Percentiles rank a stretch among this genome's conserved stretches.
These are phyloP conservation scores for Mycteria americana DNA, from an alignment of 2,797 vertebrate species.

Conservation along the genomic window DNA sequence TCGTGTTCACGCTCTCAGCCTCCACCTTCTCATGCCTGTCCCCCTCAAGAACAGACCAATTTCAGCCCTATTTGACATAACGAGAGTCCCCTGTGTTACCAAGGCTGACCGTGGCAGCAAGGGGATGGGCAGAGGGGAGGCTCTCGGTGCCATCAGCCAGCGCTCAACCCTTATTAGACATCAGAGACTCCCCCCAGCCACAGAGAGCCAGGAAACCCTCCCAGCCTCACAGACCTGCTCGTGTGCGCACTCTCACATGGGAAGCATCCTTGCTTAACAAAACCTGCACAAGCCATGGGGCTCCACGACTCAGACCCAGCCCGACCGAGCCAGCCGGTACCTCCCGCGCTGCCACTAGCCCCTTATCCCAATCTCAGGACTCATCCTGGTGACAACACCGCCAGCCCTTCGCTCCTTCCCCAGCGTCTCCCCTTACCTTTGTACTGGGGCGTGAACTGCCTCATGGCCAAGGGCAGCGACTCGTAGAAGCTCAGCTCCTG, in stretches of 20 bases:
- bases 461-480: constrained; percentile 74
- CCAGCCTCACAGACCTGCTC: background rate
- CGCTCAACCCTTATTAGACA: background rate
- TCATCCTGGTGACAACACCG: background rate
- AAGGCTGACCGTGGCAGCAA: background rate
- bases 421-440: constrained; percentile 68
- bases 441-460: constrained; percentile 76
- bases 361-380: background rate
- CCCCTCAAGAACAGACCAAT: background rate
- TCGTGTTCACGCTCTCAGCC: fast-evolving
- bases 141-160: background rate
- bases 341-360: background rate
- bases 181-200: background rate
- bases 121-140: background rate
- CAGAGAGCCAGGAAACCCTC: background rate
- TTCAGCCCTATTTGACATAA: background rate
- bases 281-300: too few species aligned
- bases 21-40: background rate
- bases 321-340: fast-evolving
- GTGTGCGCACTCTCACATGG: fast-evolving
- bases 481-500: constrained; percentile 79
- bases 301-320: background rate
- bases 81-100: too few species aligned
- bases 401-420: background rate
- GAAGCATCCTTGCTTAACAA: background rate